Conservation (phyloP, 1,140 invertebrate genomes). For the Ostrea edulis region DNA sequence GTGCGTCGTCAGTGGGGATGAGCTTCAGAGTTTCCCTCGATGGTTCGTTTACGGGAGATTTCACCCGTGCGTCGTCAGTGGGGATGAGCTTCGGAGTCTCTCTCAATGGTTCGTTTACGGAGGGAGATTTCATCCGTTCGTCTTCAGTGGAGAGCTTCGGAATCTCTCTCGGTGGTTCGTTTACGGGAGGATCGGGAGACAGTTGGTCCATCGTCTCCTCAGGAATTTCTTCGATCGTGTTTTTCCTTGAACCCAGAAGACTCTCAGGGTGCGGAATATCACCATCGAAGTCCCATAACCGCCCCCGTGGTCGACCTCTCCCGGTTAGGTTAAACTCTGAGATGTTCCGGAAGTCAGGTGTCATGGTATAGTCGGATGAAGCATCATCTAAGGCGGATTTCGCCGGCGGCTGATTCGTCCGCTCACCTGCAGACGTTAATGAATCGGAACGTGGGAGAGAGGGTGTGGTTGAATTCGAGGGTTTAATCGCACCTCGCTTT, state of each 20-base stretch:
- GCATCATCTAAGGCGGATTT: not conserved
- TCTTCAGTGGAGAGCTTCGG: not conserved
- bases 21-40: too few species aligned
- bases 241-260: constrained; percentile 5
- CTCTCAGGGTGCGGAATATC: not conserved
- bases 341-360: constrained; percentile 35
- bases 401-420: too few species aligned
- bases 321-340: constrained; percentile 19
- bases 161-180: not conserved
- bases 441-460: constrained; percentile 9
- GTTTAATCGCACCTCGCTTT: not conserved
- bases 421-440: not conserved
- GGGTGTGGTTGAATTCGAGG: not conserved
- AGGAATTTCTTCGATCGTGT: constrained; percentile 17
- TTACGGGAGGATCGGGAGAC: not conserved
- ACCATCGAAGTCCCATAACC: constrained; percentile 3
- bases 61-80: not conserved
- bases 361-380: not conserved
- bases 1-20: not conserved
- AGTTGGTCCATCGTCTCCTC: constrained; percentile 16
- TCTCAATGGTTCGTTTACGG: too few species aligned
- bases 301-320: not conserved
- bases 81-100: too few species aligned
- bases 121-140: not conserved
- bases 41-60: too few species aligned